phyloP scores from a whole-genome alignment of 2,888 invertebrate genomes.

The Gymnocheta viridis region DNA sequence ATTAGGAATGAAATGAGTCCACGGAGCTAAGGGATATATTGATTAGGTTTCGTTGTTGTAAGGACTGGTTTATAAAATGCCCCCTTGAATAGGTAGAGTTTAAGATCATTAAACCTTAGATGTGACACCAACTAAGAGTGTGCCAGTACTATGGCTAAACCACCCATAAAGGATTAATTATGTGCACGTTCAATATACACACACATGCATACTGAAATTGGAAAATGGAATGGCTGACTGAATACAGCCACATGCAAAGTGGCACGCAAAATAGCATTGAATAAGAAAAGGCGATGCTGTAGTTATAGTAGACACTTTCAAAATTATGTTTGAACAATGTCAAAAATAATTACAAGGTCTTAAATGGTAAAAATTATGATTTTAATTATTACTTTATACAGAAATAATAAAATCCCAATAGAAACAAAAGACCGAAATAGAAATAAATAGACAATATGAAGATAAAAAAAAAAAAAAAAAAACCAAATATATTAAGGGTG shows the following conservation, averaged over 20 bases:
- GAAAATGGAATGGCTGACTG: conserved; percentile 7
- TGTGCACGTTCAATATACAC: no score
- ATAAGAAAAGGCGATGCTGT: not conserved
- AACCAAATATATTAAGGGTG: conserved; percentile 12
- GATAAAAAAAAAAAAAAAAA: not conserved
- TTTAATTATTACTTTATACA: conserved; percentile 77
- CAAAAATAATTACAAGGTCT: conserved; percentile 81
- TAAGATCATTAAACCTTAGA: no score
- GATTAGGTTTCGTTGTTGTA: no score
- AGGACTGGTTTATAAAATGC: no score
- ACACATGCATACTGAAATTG: not conserved
- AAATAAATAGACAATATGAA: conserved; percentile 29
- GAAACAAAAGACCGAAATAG: conserved; percentile 24
- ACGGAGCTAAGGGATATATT: no score
- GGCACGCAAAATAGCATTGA: conserved; percentile 20
- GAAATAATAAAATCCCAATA: conserved; percentile 24
- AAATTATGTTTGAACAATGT: conserved; percentile 72
- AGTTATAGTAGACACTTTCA: conserved; percentile 42
- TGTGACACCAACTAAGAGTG: no score
- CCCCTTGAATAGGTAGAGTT: no score
- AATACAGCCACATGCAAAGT: not conserved
- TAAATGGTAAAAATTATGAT: conserved; percentile 81
- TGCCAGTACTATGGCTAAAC: not conserved
- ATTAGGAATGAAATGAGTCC: no score
- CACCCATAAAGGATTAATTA: conserved; percentile 26